These are phyloP conservation scores for Microcebus lehilahytsara DNA, from an alignment of 2,113 vertebrate species.

Conservation along the genomic window DNA sequence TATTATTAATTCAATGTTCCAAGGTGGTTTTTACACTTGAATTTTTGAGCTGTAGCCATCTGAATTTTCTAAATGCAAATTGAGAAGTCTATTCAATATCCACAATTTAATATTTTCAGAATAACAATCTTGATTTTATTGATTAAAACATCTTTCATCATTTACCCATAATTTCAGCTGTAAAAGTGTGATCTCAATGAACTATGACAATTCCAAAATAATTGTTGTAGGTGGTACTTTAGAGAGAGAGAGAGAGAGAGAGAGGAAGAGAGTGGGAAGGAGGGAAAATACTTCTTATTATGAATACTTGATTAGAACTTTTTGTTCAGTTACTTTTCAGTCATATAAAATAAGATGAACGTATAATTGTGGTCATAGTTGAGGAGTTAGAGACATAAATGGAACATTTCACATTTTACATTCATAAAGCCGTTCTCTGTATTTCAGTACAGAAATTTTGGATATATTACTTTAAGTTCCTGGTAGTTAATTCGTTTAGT, in stretches of 20 bases:
- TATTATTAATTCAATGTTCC: not conserved
- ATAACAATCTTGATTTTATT: slow-evolving; percentile 16
- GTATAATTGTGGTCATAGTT: not conserved
- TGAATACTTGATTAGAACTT: not conserved
- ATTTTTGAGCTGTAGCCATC: not conserved
- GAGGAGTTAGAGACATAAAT: not conserved
- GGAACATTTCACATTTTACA: slow-evolving; percentile 15
- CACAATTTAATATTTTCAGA: slow-evolving; percentile 18
- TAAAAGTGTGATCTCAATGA: not conserved
- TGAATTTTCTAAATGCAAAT: slow-evolving; percentile 11
- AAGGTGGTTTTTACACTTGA: not conserved
- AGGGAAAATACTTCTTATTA: not conserved
- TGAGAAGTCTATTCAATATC: not conserved
- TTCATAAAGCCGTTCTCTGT: not conserved
- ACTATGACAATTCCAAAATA: not conserved
- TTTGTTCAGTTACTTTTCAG: not conserved
- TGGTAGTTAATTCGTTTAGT: not conserved
- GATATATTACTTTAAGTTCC: not conserved
- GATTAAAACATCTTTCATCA: not conserved
- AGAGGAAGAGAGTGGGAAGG: too few relatives aligned
- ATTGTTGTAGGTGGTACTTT: not conserved
- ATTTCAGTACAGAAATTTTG: not conserved
- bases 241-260: not conserved
- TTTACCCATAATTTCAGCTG: not conserved
- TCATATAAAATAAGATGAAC: not conserved